Evolutionary conservation across 2,888 invertebrate species (phyloP), one percentile per base, ranked within the genome.

Genomic region (Agriopis marginaria): DNA sequence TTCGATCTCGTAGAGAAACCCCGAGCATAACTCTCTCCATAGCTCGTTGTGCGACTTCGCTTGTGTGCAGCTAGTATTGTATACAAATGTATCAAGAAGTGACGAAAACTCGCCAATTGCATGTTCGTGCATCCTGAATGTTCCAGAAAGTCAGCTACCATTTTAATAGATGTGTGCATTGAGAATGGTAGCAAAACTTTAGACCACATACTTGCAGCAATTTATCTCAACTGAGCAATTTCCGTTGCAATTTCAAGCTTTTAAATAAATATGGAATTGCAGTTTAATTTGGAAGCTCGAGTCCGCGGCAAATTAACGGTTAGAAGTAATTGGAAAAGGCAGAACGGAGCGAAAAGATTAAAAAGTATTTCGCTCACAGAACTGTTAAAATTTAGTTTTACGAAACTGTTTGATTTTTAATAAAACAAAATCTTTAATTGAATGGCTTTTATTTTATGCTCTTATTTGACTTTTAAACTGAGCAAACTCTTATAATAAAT

Each of bases 211-310:
- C 65, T 70, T 53, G 63, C 55, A 47, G 65, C 67, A 72, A 72
- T 73, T 75, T 75, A 73, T 71, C 54, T 67, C 69, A 64, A 74
- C 62, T 71, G 70, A 74, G 75, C 71, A 75, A 74, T 75, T 75
- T 76, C 74, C 72, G 71, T 63, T 73, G 75, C 75, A 68, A 75
- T 79, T 75, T 72, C 54, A 74, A 76, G 71, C 70, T 55, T n/a
- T 68, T 60, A 74, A 72, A 74, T 71, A 73, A 79, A 75, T 73
- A 72, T 68, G 59, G 49, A 71, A 71, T 60, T 60, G 66, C 63
- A 44, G 70, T 71, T 75, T 71, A 66, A 71, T 72, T 73, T 56
- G 60, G 54, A 60, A 53, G 54, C 63, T 59, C 54, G 66, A 66
- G 59, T 55, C 32, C 55, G 58, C 42, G 59, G 61, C 61, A 59